phyloP scores from a whole-genome alignment of 2,113 vertebrate genomes.

The Galbula dea region DNA sequence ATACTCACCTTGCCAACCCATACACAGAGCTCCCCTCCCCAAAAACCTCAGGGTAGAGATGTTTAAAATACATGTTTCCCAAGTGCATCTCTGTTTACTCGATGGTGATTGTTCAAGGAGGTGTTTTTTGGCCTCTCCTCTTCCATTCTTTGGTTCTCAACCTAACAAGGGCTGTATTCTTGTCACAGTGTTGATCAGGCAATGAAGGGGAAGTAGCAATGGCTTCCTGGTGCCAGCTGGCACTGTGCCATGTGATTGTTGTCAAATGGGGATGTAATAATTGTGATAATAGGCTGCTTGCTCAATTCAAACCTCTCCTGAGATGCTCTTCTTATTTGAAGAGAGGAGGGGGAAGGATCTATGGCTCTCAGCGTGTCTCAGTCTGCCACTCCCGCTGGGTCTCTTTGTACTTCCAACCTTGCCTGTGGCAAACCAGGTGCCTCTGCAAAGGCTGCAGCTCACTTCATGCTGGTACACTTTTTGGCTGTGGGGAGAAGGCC shows the following conservation, averaged over 20 bases:
- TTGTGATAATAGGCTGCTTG: neutral
- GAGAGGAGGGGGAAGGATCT: neutral
- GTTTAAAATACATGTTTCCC: slow-evolving; percentile 40
- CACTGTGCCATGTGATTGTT: neutral
- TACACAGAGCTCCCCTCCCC: neutral
- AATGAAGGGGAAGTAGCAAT: slow-evolving; percentile 27
- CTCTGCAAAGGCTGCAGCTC: neutral
- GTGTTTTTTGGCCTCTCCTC: slow-evolving; percentile 52
- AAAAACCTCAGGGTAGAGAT: slow-evolving; percentile 5
- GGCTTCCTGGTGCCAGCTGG: slow-evolving; percentile 32
- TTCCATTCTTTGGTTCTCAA: slow-evolving; percentile 43
- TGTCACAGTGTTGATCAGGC: neutral
- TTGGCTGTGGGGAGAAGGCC: neutral
- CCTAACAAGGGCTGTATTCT: slow-evolving; percentile 50
- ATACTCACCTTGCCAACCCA: neutral
- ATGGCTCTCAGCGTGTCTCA: neutral
- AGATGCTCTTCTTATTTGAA: slow-evolving; percentile 16
- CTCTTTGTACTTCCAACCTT: neutral
- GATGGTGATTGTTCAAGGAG: slow-evolving; percentile 64
- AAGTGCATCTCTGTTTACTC: slow-evolving; percentile 46
- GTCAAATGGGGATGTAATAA: slow-evolving; percentile 46
- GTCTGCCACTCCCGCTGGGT: neutral
- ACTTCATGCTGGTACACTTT: neutral
- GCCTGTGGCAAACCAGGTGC: slow-evolving; percentile 12
- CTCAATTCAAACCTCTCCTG: neutral